A percentile compares a stretch with the other conserved stretches of the same genome.
Evolutionary conservation across 2,888 invertebrate species (phyloP).

Genomic region (Ernsta delagoae): DNA sequence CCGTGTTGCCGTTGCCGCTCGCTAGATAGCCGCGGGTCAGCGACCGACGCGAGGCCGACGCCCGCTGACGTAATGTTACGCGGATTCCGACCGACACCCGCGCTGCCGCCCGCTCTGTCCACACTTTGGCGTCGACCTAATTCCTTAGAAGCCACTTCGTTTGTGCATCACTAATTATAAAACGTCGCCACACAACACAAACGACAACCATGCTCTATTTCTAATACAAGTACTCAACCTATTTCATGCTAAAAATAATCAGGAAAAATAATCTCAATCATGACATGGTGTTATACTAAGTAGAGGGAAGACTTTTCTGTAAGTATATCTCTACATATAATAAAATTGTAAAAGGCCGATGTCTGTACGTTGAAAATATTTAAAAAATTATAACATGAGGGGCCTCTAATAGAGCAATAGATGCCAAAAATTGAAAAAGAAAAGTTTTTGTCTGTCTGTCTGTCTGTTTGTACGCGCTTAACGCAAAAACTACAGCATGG

Average conservation of each 20-base stretch:
- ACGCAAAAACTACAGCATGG: too few relatives aligned
- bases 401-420: too few relatives aligned
- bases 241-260: slow-evolving; percentile 53
- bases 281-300: too few relatives aligned
- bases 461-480: too few relatives aligned
- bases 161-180: slow-evolving; percentile 82
- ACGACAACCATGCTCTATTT: slow-evolving; percentile 73
- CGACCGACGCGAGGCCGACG: slow-evolving; percentile 80
- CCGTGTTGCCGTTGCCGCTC: slow-evolving; percentile 53
- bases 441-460: too few relatives aligned
- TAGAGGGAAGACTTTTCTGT: too few relatives aligned
- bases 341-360: too few relatives aligned
- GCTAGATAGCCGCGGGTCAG: slow-evolving; percentile 76
- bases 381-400: too few relatives aligned
- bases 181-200: slow-evolving; percentile 61
- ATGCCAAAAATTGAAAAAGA: too few relatives aligned
- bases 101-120: slow-evolving; percentile 53
- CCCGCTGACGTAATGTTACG: slow-evolving; percentile 84
- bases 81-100: slow-evolving; percentile 69
- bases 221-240: slow-evolving; percentile 57
- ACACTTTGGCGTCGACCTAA: slow-evolving; percentile 69
- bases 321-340: too few relatives aligned
- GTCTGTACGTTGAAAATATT: too few relatives aligned
- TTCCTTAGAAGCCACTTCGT: slow-evolving; percentile 81
- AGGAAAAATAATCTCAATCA: too few relatives aligned